These are phyloP conservation scores for Agelas oroides DNA, from an alignment of 37 sponge, comb jelly and placozoan genomes.

Conservation along the genomic window DNA sequence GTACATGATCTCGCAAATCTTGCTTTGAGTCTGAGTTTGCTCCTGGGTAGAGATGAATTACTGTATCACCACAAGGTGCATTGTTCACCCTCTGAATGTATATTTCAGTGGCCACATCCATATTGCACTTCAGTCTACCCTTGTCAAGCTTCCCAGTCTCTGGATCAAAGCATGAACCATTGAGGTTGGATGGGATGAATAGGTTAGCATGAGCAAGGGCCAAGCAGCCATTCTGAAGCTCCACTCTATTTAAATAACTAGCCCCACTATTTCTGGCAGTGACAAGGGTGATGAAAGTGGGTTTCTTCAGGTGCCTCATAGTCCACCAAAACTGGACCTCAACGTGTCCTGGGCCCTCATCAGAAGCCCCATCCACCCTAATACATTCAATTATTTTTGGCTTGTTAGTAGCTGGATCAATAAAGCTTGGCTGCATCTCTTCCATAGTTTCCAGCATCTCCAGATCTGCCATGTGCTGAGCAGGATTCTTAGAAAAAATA, in stretches of 20 bases:
- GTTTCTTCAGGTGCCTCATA: background rate
- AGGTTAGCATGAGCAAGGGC: conserved; percentile 22
- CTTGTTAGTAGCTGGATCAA: background rate
- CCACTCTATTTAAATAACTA: conserved; percentile 30
- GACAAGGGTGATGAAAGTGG: conserved; percentile 19
- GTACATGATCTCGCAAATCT: too few species aligned
- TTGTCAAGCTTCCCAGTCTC: too few species aligned
- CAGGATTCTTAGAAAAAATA: background rate
- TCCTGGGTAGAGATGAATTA: too few species aligned
- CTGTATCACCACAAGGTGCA: too few species aligned
- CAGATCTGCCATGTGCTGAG: background rate
- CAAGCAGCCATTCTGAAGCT: conserved; percentile 37
- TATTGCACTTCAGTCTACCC: too few species aligned
- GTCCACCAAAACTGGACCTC: conserved; percentile 54
- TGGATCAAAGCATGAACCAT: conserved; percentile 25
- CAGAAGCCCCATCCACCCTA: conserved; percentile 36
- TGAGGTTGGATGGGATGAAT: conserved; percentile 48
- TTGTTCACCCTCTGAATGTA: too few species aligned
- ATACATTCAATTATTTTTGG: conserved; percentile 36
- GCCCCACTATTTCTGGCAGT: conserved; percentile 37
- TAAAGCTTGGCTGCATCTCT: background rate
- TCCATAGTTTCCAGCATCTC: background rate
- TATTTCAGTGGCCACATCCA: too few species aligned
- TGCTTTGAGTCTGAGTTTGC: too few species aligned
- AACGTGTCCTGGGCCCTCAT: conserved; percentile 29